Base-by-base conservation (phyloP, 2,888 invertebrate species). In the Xestoiulus laeticollis region DNA sequence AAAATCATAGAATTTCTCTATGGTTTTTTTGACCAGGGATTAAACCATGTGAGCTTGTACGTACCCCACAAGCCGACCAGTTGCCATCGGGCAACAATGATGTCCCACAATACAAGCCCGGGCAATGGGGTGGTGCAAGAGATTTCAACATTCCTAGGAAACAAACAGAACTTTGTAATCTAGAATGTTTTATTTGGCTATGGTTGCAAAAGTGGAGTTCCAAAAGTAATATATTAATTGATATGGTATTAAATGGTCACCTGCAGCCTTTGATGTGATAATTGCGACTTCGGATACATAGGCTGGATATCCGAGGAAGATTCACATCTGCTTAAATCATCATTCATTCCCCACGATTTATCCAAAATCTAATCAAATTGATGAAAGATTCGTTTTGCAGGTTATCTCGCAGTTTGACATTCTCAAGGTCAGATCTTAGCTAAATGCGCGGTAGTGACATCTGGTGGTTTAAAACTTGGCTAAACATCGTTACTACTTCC, bases 41-140 rank as follows among this genome's bases (percentile, higher is more conserved):
- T n/a, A n/a, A n/a, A n/a, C n/a, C n/a, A n/a, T n/a, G n/a, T n/a
- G n/a, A n/a, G n/a, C n/a, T n/a, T n/a, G n/a, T 26, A 89, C 90
- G 91, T 90, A 92, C 92, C 0, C 97, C 97, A 91, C 98, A 98
- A 16, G 94, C 95, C 90, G 96, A 95, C 94, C 95, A 96, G 48
- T 93, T 94, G 59, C 94, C 95, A 93, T 96, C 94, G 8, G 93
- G 93, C 1, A 94, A 91, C 87, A 94, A 92, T 48, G 94, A 94
- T 87, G 96, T 94, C 1, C 97, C 97, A 92, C 97, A 97, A 91
- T 97, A 97, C 87, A 95, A 92, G 0, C 97, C 97, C 19, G 97
- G 96, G 91, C 97, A 97, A 16, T 88, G 89, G 53, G 68, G 68
- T 26, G 68, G 26, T 26, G 68, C 68, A 10, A 68, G 68, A 26